Percentiles rank a stretch among this genome's conserved stretches.
Evolutionary conservation across 2,797 vertebrate genomes (phyloP).

Genomic region (Aphelocoma californica): DNA sequence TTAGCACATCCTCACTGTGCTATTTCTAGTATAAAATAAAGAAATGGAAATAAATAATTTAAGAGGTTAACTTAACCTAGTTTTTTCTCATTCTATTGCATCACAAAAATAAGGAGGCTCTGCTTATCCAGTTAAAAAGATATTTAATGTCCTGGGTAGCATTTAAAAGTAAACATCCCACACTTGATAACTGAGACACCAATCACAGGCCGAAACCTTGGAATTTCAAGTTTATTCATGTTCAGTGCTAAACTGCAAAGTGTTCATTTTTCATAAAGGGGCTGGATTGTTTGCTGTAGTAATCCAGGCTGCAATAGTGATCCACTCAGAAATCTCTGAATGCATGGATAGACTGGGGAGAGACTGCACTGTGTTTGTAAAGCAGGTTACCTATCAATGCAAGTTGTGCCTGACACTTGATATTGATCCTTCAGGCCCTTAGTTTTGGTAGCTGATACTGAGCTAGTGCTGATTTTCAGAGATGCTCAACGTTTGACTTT

Average conservation of each 20-base stretch:
- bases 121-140: background rate
- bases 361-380: background rate
- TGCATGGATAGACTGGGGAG: fast-evolving
- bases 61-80: slow-evolving; percentile 11
- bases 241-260: background rate
- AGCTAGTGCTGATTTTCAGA: background rate
- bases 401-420: background rate
- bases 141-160: background rate
- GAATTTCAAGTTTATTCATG: background rate
- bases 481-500: background rate
- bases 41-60: slow-evolving; percentile 21
- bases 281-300: background rate
- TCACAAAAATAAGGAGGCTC: background rate
- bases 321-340: background rate
- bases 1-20: background rate
- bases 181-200: background rate
- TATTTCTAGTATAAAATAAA: slow-evolving; percentile 32
- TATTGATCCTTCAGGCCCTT: background rate
- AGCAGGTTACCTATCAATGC: background rate
- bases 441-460: background rate
- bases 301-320: background rate
- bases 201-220: background rate
- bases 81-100: background rate
- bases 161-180: background rate
- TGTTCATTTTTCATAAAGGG: background rate